phyloP scores from a whole-genome alignment of 2,888 invertebrate species.

The Encarsia formosa region DNA sequence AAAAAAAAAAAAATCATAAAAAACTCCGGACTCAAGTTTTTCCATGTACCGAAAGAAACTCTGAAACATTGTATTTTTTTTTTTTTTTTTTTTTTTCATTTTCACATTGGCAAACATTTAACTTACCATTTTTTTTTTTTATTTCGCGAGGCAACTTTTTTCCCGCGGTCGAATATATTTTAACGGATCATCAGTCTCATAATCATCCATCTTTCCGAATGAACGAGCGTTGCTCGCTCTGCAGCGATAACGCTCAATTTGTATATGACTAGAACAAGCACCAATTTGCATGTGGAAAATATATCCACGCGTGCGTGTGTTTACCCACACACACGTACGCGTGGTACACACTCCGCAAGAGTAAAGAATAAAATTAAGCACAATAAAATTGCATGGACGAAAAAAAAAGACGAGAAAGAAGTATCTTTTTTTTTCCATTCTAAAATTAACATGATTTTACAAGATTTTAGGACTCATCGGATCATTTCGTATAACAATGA shows the following conservation, averaged over 20 bases:
- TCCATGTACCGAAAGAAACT: too few species aligned
- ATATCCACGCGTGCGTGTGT: slow-evolving; percentile 7
- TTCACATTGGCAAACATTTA: too few species aligned
- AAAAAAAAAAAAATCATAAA: too few species aligned
- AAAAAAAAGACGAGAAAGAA: too few species aligned
- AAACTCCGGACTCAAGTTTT: too few species aligned
- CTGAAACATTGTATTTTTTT: too few species aligned
- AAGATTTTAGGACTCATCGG: too few species aligned
- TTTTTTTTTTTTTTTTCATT: too few species aligned
- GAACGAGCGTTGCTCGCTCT: slow-evolving; percentile 31
- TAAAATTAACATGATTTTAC: too few species aligned
- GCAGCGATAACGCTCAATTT: slow-evolving; percentile 15
- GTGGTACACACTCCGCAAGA: slow-evolving; percentile 3
- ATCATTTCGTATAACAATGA: too few species aligned
- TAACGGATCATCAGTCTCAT: slow-evolving; percentile 5
- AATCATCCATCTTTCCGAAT: slow-evolving; percentile 36
- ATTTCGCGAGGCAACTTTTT: too few species aligned
- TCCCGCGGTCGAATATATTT: not conserved
- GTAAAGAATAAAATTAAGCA: slow-evolving; percentile 29
- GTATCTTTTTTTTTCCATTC: not conserved
- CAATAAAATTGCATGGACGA: slow-evolving; percentile 25
- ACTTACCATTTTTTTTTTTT: too few species aligned
- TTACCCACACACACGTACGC: slow-evolving; percentile 3
- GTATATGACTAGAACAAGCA: slow-evolving; percentile 42
- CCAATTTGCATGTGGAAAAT: slow-evolving; percentile 38